Evolutionary conservation across 64 coral and sea anemone genomes (phyloP), one percentile per base, ranked within the genome.

Genomic region (Montipora sp.): DNA sequence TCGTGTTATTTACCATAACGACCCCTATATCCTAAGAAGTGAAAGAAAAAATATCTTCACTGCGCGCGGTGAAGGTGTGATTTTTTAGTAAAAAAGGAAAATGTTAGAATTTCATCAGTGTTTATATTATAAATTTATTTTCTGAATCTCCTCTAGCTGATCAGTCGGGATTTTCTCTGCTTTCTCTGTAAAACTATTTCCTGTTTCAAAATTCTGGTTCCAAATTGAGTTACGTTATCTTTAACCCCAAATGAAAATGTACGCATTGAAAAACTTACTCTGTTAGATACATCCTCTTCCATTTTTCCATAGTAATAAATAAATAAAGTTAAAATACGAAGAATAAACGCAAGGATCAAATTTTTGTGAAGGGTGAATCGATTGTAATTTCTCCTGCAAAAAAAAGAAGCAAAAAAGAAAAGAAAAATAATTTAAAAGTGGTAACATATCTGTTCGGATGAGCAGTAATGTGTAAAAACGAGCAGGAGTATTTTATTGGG

Each of bases 311-410:
- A 94, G 75, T 94, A 18, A 55, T 94, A 59, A 59, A 94, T 78
- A 46, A 94, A 94, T 58, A 94, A 72, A 0, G 87, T 85, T 10
- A 90, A 11, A 12, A 70, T 82, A 4, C 72, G 70, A 15, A 94
- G 55, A 55, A 94, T 85, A 20, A 90, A 94, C n/a, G 93, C 53
- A 59, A 75, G 49, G n/a, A 94, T 75, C 7, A 94, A 88, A 48
- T 87, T 90, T 60, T 90, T 90, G 48, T 94, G 93, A 8, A 94
- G 16, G 8, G 47, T 90, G 19, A 94, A 90, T 13, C 80, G 80
- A 10, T 68, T 75, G 68, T 90, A 44, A 48, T 48, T n/a, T 27
- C 75, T 47, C 14, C 93, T 94, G 47, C 46, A 14, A 18, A 59
- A 22, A 60, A 15, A 59, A 59, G 24, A 77, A 49, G 19, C 79